Evolutionary conservation across 2,797 vertebrate genomes (phyloP), one percentile per base, ranked within the genome.

Genomic region (Bradypodion ventrale): DNA sequence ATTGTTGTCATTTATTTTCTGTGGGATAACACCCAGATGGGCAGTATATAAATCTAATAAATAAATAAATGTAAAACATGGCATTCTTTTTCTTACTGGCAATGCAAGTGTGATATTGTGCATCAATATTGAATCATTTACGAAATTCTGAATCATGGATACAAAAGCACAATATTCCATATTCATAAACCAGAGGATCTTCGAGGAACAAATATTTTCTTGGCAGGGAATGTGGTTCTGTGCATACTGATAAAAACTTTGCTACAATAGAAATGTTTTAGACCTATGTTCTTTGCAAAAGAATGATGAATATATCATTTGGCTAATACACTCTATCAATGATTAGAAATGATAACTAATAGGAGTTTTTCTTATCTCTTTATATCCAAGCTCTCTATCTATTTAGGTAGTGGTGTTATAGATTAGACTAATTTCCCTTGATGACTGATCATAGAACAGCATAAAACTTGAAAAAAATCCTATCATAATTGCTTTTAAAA

Each of bases 171-270:
- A n/a, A n/a, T n/a, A n/a, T n/a, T n/a, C n/a, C n/a, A n/a, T n/a
- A n/a, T n/a, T n/a, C n/a, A n/a, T n/a, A n/a, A n/a, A n/a, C n/a
- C n/a, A n/a, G n/a, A n/a, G n/a, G n/a, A n/a, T n/a, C n/a, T n/a
- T n/a, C n/a, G n/a, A n/a, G n/a, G 60, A 44, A 29, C 5, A 12
- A 73, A 74, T 69, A 35, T 80, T 56, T 46, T 65, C 44, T 87
- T 88, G 90, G 90, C 87, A 90, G 84, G 89, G 91, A 94, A 92
- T 91, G 89, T 91, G 92, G 91, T 83, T 94, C 92, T 91, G 92
- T 91, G 91, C 89, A 91, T 90, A 88, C 92, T 92, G 90, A 93
- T 91, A 94, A 93, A 90, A 90, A 85, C 90, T 82, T 91, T 91
- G 90, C 93, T 94, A 93, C 90, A 92, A 93, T 90, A 92, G 88